Evolutionary conservation across 2,113 vertebrate genomes (phyloP).

Genomic region (Stomatorhinus ivindoensis): DNA sequence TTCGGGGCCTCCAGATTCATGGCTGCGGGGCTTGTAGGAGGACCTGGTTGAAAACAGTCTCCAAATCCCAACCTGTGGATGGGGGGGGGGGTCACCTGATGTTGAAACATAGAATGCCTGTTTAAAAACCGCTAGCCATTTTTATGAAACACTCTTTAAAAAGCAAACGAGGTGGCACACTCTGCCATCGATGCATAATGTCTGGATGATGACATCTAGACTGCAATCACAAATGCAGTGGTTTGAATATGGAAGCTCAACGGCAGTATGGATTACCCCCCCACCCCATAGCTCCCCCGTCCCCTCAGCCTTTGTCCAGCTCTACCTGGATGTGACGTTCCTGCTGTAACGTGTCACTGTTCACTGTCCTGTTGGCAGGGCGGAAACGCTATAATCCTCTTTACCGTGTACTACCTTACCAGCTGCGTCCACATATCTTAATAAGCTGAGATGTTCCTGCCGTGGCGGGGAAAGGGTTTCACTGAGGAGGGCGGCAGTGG

Average conservation of each 20-base stretch:
- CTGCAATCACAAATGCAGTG: background rate
- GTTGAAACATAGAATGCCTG: background rate
- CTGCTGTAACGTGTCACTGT: background rate
- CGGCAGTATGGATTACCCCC: background rate
- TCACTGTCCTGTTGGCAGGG: background rate
- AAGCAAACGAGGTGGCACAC: background rate
- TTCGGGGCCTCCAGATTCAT: conserved; percentile 86
- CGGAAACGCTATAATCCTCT: background rate
- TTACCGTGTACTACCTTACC: background rate
- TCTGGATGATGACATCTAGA: background rate
- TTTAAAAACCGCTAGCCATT: background rate
- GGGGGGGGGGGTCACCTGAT: background rate
- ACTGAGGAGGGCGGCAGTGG: background rate
- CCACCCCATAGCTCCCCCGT: background rate
- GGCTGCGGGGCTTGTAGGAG: conserved; percentile 11
- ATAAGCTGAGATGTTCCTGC: background rate
- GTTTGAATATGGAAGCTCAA: too few species aligned
- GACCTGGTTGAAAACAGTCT: conserved; percentile 4
- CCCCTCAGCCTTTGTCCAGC: background rate
- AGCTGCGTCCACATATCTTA: background rate
- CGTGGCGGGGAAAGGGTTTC: background rate
- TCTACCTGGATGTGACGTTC: background rate
- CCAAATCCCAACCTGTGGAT: background rate
- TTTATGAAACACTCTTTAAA: background rate
- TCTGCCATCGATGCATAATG: background rate